A percentile compares a stretch with the other conserved stretches of the same genome.
phyloP scores from a whole-genome alignment of 2,113 vertebrate species.

The Ahaetulla prasina region DNA sequence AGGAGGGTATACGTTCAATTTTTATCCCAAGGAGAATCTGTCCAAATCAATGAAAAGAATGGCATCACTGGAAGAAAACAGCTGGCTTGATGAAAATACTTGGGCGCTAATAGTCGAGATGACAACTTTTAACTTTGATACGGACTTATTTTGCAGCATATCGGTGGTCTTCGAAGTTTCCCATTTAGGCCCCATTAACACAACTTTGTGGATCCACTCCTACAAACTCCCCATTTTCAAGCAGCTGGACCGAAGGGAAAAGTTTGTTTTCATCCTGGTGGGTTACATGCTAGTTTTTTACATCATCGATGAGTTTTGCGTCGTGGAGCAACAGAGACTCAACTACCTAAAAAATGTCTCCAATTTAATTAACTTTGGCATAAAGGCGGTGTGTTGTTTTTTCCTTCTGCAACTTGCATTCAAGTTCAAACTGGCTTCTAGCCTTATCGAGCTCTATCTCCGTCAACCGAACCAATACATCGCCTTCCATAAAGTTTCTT shows the following conservation, averaged over 20 bases:
- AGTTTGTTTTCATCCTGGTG: constrained; percentile 26
- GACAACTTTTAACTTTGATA: constrained; percentile 54
- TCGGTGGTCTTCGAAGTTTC: constrained; percentile 63
- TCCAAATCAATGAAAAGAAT: constrained; percentile 54
- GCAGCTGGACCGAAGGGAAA: constrained; percentile 1
- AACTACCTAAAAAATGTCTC: constrained; percentile 34
- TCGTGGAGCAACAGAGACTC: constrained; percentile 32
- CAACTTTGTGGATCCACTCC: constrained; percentile 46
- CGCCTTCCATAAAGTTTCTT: constrained; percentile 60
- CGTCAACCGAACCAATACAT: constrained; percentile 41
- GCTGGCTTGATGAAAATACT: constrained; percentile 66
- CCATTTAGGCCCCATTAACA: constrained; percentile 48
- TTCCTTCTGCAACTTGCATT: constrained; percentile 30
- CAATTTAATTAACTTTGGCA: constrained; percentile 47
- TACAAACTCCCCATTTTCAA: constrained; percentile 53
- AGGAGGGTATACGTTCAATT: constrained; percentile 61
- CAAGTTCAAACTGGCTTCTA: constrained; percentile 44
- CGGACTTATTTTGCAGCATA: constrained; percentile 58
- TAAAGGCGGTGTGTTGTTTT: constrained; percentile 43
- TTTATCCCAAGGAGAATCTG: constrained; percentile 53
- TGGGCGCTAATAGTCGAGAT: constrained; percentile 67
- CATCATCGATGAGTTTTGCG: background rate
- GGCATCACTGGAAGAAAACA: constrained; percentile 27
- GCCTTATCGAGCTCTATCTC: constrained; percentile 38
- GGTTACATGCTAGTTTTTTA: constrained; percentile 51